These are phyloP conservation scores for Brachycybe producta DNA, from an alignment of 2,888 invertebrate genomes.

Conservation along the genomic window DNA sequence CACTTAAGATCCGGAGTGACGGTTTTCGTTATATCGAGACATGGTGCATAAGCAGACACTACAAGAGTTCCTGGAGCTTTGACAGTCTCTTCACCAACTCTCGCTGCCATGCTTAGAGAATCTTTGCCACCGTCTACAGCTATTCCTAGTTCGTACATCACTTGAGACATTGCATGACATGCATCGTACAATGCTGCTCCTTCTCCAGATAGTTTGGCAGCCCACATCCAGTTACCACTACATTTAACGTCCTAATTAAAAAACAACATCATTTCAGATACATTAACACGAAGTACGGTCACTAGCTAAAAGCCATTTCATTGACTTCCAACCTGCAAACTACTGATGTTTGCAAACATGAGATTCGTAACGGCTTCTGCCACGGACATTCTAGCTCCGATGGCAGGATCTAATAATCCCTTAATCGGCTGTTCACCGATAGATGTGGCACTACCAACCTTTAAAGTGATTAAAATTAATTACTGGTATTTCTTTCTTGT, in stretches of 20 bases:
- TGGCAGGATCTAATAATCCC: conserved; percentile 64
- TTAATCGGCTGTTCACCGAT: conserved; percentile 97
- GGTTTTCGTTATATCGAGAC: conserved; percentile 67
- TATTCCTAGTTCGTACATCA: conserved; percentile 68
- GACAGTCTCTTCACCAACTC: conserved; percentile 51
- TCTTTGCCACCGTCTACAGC: conserved; percentile 96
- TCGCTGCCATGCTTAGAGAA: conserved; percentile 91
- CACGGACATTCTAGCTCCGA: conserved; percentile 86
- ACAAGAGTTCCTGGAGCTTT: conserved; percentile 71
- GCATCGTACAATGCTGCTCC: conserved; percentile 78
- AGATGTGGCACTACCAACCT: conserved; percentile 78
- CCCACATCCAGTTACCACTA: conserved; percentile 99
- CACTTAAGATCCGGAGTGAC: conserved; percentile 84
- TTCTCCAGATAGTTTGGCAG: conserved; percentile 85
- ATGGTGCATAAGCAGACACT: conserved; percentile 90
- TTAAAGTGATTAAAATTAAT: conserved; percentile 14
- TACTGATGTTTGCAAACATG: conserved; percentile 52
- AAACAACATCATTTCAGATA: neutral
- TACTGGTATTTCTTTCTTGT: no score
- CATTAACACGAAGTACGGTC: neutral
- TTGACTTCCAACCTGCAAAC: conserved; percentile 37
- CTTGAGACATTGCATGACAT: conserved; percentile 70
- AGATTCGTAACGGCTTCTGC: conserved; percentile 89
- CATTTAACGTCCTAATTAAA: conserved; percentile 74
- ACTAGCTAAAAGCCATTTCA: neutral